phyloP scores from a whole-genome alignment of 1,140 invertebrate genomes.

The Drosophila busckii region DNA sequence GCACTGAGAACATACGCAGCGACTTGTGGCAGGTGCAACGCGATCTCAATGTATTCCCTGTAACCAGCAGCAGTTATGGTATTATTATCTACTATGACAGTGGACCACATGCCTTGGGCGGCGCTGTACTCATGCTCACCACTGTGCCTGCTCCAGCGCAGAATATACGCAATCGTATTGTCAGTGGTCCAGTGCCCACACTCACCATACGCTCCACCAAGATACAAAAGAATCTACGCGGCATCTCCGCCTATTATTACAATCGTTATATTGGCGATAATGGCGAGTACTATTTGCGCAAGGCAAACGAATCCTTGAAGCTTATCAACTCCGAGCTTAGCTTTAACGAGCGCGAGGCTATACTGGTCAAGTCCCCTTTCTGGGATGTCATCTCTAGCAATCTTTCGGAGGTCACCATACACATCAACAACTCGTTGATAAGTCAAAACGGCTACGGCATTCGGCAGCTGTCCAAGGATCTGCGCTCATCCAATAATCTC shows the following conservation, averaged over 20 bases:
- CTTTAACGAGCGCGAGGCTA: slow-evolving; percentile 88
- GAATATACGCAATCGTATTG: slow-evolving; percentile 85
- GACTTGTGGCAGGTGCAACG: slow-evolving; percentile 88
- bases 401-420: slow-evolving; percentile 90
- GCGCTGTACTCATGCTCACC: slow-evolving; percentile 89
- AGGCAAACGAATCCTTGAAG: slow-evolving; percentile 92
- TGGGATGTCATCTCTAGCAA: slow-evolving; percentile 91
- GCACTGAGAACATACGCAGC: slow-evolving; percentile 82
- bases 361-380: slow-evolving; percentile 89
- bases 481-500: slow-evolving; percentile 94
- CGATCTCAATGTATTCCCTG: slow-evolving; percentile 92
- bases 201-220: slow-evolving; percentile 85
- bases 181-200: slow-evolving; percentile 88
- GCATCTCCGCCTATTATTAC: slow-evolving; percentile 92
- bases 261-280: slow-evolving; percentile 91
- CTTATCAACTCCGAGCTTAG: slow-evolving; percentile 89
- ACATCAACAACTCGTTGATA: slow-evolving; percentile 91
- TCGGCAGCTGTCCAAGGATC: slow-evolving; percentile 91
- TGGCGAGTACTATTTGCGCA: slow-evolving; percentile 90
- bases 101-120: slow-evolving; percentile 87
- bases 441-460: slow-evolving; percentile 91
- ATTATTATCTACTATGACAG: slow-evolving; percentile 91
- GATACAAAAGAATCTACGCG: slow-evolving; percentile 89
- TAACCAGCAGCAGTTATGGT: slow-evolving; percentile 90
- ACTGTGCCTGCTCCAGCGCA: slow-evolving; percentile 86